Base-by-base conservation (phyloP, 1,140 invertebrate genomes). In the Solenopsis fugax region DNA sequence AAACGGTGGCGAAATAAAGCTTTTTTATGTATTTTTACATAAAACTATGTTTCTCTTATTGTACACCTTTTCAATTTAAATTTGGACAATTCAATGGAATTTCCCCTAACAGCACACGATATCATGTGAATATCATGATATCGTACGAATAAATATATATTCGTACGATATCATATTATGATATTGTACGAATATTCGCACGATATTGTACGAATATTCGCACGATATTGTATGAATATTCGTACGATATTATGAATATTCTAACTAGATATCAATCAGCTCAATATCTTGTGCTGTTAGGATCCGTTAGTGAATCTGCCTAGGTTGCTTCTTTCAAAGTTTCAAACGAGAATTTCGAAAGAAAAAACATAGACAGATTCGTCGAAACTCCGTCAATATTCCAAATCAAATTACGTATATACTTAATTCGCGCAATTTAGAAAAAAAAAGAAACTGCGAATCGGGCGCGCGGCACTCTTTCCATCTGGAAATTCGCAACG, bases 1-100 rank as follows among this genome's bases (percentile, higher is more conserved):
- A 95, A 95, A 95, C 94, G 94, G 95, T 95, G 95, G 95, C 94
- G 94, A 95, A 95, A 95, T 95, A 95, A 95, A 95, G 94, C 94
- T 95, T 95, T 95, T 95, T 95, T 95, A 95, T 95, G 94, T 95
- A 95, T 93, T 95, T 95, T 95, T 95, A 95, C 94, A 95, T 95
- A 95, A 95, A 95, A 60, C 24, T 84, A 10, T 18, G 45, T 3
- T 21, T 78, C 12, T 48, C 2, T 50, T 45, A 81, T 37, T 60
- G 12, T 60, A 45, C 5, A 50, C 37, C 80, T 45, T 62, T 50
- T n/a, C 41, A 69, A 48, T 24, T 69, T 13, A 24, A 73, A 21
- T 21, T 10, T 18, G 3, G 10, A 56, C 24, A n/a, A 29, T 29
- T 77, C 21, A 24, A 16, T 16, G 16, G 9, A 41, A 58, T 45